Evolutionary conservation across 2,888 invertebrate genomes (phyloP).

Genomic region (Dicyrtoma fusca): DNA sequence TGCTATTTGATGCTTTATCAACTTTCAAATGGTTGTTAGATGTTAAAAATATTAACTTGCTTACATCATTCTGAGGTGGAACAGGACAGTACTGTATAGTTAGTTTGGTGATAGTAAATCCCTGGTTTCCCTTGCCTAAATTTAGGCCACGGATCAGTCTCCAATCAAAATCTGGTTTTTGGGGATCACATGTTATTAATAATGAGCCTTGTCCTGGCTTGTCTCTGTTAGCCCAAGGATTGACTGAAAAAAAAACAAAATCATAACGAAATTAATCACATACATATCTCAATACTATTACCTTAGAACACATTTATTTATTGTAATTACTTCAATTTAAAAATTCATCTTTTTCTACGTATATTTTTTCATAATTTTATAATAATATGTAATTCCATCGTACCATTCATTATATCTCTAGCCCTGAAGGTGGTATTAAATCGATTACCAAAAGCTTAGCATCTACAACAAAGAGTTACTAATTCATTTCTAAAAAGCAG

Average conservation of each 20-base stretch:
- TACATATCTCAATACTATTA: neutral
- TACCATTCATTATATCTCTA: no score
- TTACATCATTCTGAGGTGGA: constrained; percentile 37
- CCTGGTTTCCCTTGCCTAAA: constrained; percentile 39
- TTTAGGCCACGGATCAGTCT: constrained; percentile 46
- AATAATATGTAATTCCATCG: no score
- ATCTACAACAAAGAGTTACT: no score
- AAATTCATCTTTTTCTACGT: no score
- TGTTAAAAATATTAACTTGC: constrained; percentile 16
- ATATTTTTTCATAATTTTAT: no score
- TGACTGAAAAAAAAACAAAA: constrained; percentile 7
- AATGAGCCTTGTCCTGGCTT: constrained; percentile 6
- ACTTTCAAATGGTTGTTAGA: neutral
- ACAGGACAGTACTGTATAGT: constrained; percentile 47
- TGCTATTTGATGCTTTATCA: neutral
- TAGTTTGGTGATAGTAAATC: constrained; percentile 44
- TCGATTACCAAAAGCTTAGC: no score
- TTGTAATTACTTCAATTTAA: no score
- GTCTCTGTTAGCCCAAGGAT: neutral
- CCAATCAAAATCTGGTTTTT: constrained; percentile 46
- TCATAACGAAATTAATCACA: no score
- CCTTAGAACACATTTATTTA: neutral
- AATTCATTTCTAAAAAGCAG: no score
- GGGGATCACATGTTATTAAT: constrained; percentile 41
- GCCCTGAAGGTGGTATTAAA: no score